phyloP scores from a whole-genome alignment of 2,797 vertebrate species.

The Bovichtus diacanthus region DNA sequence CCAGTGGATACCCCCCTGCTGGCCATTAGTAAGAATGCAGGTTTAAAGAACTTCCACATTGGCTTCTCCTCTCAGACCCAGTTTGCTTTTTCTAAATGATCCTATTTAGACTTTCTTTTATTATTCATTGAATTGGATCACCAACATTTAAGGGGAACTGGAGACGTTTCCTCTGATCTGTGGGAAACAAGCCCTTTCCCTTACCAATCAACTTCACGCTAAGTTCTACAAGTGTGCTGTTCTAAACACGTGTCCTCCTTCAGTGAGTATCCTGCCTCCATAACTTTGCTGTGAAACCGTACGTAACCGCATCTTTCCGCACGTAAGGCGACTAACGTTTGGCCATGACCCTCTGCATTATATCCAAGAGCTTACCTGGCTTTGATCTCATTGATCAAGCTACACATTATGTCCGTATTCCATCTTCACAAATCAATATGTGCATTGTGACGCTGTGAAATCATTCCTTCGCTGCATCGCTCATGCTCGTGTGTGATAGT shows the following conservation, averaged over 20 bases:
- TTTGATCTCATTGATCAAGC: constrained; percentile 35
- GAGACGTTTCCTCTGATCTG: no score
- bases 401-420: constrained; percentile 16
- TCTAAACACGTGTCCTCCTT: neutral
- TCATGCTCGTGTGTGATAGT: neutral
- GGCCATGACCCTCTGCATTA: constrained; percentile 17
- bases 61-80: no score
- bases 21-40: no score
- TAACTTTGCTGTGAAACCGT: neutral
- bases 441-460: constrained; percentile 20
- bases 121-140: no score
- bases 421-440: constrained; percentile 36
- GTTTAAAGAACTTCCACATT: no score
- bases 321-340: constrained; percentile 18
- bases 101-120: no score
- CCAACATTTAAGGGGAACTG: no score
- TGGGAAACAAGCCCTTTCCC: no score
- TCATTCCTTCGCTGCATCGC: neutral
- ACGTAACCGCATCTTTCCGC: neutral
- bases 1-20: no score
- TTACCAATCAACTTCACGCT: neutral
- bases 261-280: constrained; percentile 6
- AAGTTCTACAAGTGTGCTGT: neutral
- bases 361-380: constrained; percentile 20
- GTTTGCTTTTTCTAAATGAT: no score